Conservation (phyloP, 2,113 vertebrate species). For the western clawed frog (Xenopus tropicalis) region DNA sequence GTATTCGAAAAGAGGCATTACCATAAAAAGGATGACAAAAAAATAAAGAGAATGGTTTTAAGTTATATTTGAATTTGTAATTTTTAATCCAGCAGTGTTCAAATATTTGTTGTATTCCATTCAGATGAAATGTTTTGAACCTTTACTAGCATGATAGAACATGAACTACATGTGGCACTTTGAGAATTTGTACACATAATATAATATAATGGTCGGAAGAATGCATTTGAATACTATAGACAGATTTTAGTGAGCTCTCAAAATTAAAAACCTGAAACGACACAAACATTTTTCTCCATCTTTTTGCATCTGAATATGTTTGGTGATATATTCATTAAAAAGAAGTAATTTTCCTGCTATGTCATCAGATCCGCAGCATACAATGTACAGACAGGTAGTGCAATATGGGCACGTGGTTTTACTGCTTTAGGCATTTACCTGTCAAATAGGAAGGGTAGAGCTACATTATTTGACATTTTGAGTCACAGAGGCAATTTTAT, state of each 20-base stretch:
- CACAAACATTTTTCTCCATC: constrained; percentile 1
- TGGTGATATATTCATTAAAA: constrained; percentile 46
- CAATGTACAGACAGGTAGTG: constrained; percentile 49
- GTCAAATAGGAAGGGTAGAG: constrained; percentile 41
- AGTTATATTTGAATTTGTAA: constrained; percentile 73
- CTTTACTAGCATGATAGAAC: constrained; percentile 15
- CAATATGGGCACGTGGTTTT: constrained; percentile 47
- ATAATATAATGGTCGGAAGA: neutral
- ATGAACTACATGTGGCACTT: constrained; percentile 3
- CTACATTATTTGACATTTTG: constrained; percentile 39
- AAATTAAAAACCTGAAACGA: neutral
- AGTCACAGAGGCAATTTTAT: constrained; percentile 32
- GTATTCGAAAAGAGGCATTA: constrained; percentile 78
- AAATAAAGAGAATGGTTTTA: constrained; percentile 55
- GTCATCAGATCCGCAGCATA: constrained; percentile 45
- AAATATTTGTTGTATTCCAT: constrained; percentile 31
- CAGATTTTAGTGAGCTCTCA: neutral
- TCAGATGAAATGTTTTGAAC: constrained; percentile 15
- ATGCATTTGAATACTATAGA: neutral
- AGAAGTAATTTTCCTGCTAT: constrained; percentile 48
- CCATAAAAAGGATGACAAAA: constrained; percentile 71
- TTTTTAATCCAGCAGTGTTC: constrained; percentile 50
- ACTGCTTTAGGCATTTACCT: constrained; percentile 45
- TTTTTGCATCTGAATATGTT: constrained; percentile 51
- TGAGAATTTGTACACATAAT: neutral